These are phyloP conservation scores for Trichopoda pennipes DNA, from an alignment of 2,888 invertebrate species.

Conservation along the genomic window DNA sequence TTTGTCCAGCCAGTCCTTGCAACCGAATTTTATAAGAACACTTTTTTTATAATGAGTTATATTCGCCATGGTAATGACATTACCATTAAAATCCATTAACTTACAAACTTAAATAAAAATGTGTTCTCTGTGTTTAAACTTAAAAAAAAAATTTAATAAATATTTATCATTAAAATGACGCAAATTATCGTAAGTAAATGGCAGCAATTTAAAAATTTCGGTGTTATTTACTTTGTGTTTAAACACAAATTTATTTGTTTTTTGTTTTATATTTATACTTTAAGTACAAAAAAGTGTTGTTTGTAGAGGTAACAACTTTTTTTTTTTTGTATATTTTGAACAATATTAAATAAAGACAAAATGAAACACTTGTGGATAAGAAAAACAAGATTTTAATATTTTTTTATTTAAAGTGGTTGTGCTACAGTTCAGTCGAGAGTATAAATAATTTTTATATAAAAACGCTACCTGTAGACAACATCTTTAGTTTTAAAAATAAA, in stretches of 20 bases:
- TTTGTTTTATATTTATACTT: background rate
- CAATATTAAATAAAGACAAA: constrained; percentile 49
- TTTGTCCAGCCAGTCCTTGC: too few relatives aligned
- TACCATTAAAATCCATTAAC: too few relatives aligned
- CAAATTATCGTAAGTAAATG: background rate
- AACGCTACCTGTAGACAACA: background rate
- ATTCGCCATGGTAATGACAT: too few relatives aligned
- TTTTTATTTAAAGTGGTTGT: background rate
- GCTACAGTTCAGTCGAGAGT: background rate
- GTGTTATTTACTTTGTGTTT: constrained; percentile 11
- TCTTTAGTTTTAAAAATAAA: too few relatives aligned
- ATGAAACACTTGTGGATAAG: constrained; percentile 72
- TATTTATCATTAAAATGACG: constrained; percentile 35
- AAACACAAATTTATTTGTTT: constrained; percentile 10
- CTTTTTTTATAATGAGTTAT: too few relatives aligned
- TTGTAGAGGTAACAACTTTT: background rate
- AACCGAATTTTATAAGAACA: too few relatives aligned
- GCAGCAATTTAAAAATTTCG: background rate
- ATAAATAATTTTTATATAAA: background rate
- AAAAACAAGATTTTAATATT: constrained; percentile 36
- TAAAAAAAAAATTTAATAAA: background rate
- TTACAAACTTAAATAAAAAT: too few relatives aligned
- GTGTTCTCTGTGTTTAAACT: background rate
- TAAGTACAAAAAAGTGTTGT: constrained; percentile 2
- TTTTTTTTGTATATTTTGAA: background rate